phyloP scores from a whole-genome alignment of 2,113 vertebrate genomes.

The Elaphurus davidianus region DNA sequence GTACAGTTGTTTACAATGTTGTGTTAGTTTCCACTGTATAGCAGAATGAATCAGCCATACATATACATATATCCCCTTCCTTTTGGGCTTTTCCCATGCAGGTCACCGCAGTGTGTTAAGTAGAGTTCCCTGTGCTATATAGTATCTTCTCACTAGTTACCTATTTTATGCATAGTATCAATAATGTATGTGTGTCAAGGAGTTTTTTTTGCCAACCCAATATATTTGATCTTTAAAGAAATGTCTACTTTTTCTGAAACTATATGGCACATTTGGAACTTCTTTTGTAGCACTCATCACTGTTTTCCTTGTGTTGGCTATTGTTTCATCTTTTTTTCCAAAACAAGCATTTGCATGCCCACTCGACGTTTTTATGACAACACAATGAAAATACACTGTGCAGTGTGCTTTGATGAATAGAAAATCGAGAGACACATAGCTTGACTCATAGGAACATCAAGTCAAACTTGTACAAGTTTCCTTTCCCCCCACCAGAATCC shows the following conservation, averaged over 20 bases:
- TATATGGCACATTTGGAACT: background rate
- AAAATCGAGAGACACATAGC: background rate
- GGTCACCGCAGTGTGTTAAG: background rate
- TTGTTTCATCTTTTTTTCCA: background rate
- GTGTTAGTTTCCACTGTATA: background rate
- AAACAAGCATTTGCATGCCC: background rate
- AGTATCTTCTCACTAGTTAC: background rate
- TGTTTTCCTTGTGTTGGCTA: background rate
- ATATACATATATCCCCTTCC: background rate
- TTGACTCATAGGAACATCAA: background rate
- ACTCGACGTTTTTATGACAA: background rate
- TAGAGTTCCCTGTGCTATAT: background rate
- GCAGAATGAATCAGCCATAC: background rate
- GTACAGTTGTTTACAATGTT: background rate
- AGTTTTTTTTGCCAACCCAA: background rate
- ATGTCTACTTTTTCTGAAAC: background rate
- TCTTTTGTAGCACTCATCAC: background rate
- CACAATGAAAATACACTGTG: background rate
- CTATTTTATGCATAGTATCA: background rate
- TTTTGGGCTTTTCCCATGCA: background rate
- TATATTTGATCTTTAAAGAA: background rate
- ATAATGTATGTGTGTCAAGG: background rate
- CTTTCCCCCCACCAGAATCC: background rate
- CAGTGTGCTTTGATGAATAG: background rate
- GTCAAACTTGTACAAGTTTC: background rate